Evolutionary conservation across 2,888 invertebrate species (phyloP).

Genomic region (Malachius bipustulatus): DNA sequence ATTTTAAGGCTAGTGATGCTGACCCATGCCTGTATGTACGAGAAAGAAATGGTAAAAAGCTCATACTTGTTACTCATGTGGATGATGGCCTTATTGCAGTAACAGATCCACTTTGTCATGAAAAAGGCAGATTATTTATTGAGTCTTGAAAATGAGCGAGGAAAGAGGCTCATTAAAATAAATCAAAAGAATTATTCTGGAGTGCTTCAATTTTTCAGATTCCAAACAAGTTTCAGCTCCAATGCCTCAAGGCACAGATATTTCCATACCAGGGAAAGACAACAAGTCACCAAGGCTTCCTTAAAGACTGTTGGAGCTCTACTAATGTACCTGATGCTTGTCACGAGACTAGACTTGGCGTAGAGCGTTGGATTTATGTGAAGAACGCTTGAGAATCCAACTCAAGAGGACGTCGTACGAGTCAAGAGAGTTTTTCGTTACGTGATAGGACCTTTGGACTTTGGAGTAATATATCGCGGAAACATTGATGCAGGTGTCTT

Average conservation of each 20-base stretch:
- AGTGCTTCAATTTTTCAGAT: constrained; percentile 8
- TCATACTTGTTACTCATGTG: constrained; percentile 25
- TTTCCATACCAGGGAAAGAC: constrained; percentile 11
- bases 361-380: constrained; percentile 23
- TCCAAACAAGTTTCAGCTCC: constrained; percentile 11
- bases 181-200: constrained; percentile 7
- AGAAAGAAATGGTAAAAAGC: constrained; percentile 11
- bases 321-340: constrained; percentile 10
- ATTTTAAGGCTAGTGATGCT: constrained; percentile 20
- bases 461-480: constrained; percentile 18
- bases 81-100: constrained; percentile 25
- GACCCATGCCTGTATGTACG: constrained; percentile 26
- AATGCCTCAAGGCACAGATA: constrained; percentile 23
- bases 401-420: constrained; percentile 20
- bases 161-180: constrained; percentile 6
- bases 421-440: constrained; percentile 27
- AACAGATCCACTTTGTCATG: constrained; percentile 9
- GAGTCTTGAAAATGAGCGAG: constrained; percentile 16
- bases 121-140: constrained; percentile 16
- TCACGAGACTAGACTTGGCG: constrained; percentile 14
- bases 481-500: constrained; percentile 10
- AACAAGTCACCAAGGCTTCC: too few species aligned
- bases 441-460: constrained; percentile 21
- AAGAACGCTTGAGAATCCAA: constrained; percentile 20
- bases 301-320: constrained; percentile 8